A percentile compares a stretch with the other conserved stretches of the same genome.
Conservation (phyloP, 1,140 invertebrate species). For the Drosophila setifemur region DNA sequence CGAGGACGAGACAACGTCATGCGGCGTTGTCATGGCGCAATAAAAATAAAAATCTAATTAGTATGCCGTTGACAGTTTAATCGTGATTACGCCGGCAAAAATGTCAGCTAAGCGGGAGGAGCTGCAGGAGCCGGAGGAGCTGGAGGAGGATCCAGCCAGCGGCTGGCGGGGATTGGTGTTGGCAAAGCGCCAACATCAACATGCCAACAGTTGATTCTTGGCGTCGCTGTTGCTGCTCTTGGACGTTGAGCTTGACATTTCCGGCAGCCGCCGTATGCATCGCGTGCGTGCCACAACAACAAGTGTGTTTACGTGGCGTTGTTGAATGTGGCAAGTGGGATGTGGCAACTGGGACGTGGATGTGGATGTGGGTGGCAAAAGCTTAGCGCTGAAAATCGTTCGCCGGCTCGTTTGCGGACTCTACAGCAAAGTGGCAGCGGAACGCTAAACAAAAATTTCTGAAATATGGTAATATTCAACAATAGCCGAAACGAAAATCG, state of each 20-base stretch:
- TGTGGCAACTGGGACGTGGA: neutral
- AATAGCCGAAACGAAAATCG: neutral
- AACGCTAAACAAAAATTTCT: constrained; percentile 37
- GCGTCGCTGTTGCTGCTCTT: constrained; percentile 36
- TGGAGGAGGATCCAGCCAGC: neutral
- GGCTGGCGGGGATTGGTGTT: neutral
- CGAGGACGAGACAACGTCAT: constrained; percentile 61
- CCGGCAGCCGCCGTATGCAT: constrained; percentile 64
- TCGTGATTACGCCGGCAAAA: constrained; percentile 81
- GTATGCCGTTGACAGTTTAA: constrained; percentile 82
- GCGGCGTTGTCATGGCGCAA: constrained; percentile 77
- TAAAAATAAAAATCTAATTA: constrained; percentile 82
- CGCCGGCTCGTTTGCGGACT: neutral
- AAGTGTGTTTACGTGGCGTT: constrained; percentile 21
- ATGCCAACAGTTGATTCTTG: constrained; percentile 79
- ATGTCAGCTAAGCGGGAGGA: constrained; percentile 51
- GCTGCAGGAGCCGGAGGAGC: neutral
- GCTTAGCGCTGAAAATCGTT: constrained; percentile 37
- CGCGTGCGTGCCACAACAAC: constrained; percentile 65
- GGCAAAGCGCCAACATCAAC: constrained; percentile 60
- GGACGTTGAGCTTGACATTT: constrained; percentile 71
- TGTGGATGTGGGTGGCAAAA: constrained; percentile 35
- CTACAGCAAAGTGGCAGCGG: constrained; percentile 3
- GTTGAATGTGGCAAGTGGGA: neutral
- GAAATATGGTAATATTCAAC: constrained; percentile 16